Evolutionary conservation across 2,797 vertebrate genomes (phyloP), one percentile per base, ranked within the genome.

Genomic region (Mionectes olivaceus): DNA sequence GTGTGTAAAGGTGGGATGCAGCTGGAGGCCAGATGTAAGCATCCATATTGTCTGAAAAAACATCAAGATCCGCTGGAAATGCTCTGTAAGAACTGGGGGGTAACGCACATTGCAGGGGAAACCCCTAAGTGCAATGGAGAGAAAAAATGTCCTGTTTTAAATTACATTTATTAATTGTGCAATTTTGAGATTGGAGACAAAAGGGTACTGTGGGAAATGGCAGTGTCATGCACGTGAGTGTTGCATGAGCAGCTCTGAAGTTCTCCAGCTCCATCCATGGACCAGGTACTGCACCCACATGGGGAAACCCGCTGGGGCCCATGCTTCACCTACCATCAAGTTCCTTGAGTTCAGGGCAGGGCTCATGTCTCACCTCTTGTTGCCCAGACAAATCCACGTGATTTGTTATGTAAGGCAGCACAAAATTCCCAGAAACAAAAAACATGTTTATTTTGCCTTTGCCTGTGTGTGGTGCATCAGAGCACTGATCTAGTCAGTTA

Each of bases 281-380:
- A 41, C 44, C 33, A 16, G 18, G 43, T 23, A 12, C 21, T 44
- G 33, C 27, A 55, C 7, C 11, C 25, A 17, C 0, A 0, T 10
- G 39, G 25, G 56, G 53, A 68, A 59, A 60, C 21, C 43, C 43
- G 15, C 19, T 1, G 2, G 37, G 33, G 70, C 2, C 0, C 4
- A 2, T 19, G 14, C n/a, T 74, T 60, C 43, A 44, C 14, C 9
- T 46, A 6, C 50, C 53, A n/a, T 67, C 4, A 1, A 41, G 30
- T 13, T 49, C 39, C 39, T 41, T 28, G 22, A 41, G 49, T 52
- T 86, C 39, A 23, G 19, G 28, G 49, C 8, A 22, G 76, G 63
- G 43, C 41, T 90, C 2, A 0, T 1, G 1, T 55, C 43, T 69
- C 4, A 0, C 9, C 15, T 73, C 25, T 75, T 32, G 4, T n/a